These are phyloP conservation scores for Sus cebifrons DNA, from an alignment of 2,797 vertebrate genomes.

Conservation along the genomic window DNA sequence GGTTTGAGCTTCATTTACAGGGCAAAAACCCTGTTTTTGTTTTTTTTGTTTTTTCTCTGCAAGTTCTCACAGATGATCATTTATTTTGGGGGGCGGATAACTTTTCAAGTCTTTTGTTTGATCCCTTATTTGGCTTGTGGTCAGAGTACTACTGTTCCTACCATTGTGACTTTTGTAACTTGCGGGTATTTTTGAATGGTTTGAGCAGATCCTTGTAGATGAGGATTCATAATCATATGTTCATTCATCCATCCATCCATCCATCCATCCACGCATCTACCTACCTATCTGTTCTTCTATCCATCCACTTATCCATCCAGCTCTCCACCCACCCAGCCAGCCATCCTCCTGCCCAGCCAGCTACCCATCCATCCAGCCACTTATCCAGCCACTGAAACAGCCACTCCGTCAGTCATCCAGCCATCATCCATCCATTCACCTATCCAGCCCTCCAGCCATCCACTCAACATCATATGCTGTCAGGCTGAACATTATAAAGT, in stretches of 20 bases:
- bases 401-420: neutral
- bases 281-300: fast-evolving
- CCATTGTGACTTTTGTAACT: neutral
- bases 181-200: neutral
- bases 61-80: neutral
- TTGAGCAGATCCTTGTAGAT: neutral
- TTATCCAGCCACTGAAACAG: neutral
- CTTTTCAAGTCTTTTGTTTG: neutral
- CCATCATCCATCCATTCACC: fast-evolving
- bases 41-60: constrained; percentile 5
- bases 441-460: neutral
- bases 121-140: constrained; percentile 12
- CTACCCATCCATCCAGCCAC: neutral
- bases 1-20: neutral
- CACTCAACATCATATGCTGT: neutral
- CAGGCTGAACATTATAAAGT: neutral
- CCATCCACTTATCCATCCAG: neutral
- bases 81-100: constrained; percentile 16
- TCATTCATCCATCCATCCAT: no score
- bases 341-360: no score
- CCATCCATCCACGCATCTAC: neutral
- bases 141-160: neutral
- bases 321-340: neutral
- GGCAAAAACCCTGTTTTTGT: neutral
- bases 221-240: constrained; percentile 3